Conservation (phyloP, 2,888 invertebrate species). For the Stegophylla sp. region DNA sequence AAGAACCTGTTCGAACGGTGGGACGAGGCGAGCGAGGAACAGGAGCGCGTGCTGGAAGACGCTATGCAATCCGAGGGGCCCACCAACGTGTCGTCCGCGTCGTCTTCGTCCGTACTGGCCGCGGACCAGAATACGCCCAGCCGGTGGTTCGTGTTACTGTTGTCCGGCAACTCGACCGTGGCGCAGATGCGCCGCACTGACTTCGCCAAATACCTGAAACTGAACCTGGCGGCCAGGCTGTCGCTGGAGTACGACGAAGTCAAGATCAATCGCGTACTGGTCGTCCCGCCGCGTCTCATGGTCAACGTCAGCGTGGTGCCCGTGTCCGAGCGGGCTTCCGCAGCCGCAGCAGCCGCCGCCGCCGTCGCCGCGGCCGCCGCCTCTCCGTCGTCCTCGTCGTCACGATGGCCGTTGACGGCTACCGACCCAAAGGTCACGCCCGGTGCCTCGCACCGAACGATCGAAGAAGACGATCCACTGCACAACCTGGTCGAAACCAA, state of each 20-base stretch:
- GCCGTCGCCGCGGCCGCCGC: slow-evolving; percentile 60
- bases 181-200: slow-evolving; percentile 63
- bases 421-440: slow-evolving; percentile 63
- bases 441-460: slow-evolving; percentile 62
- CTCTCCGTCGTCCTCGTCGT: slow-evolving; percentile 61
- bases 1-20: slow-evolving; percentile 63
- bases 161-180: slow-evolving; percentile 64
- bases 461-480: slow-evolving; percentile 63
- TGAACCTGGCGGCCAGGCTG: slow-evolving; percentile 64
- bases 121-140: slow-evolving; percentile 60
- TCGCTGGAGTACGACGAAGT: slow-evolving; percentile 64
- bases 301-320: slow-evolving; percentile 64
- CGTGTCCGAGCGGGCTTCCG: slow-evolving; percentile 60
- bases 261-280: slow-evolving; percentile 63
- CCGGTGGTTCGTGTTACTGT: slow-evolving; percentile 63
- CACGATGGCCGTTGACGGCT: slow-evolving; percentile 62
- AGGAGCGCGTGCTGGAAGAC: slow-evolving; percentile 62
- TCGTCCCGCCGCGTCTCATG: slow-evolving; percentile 63
- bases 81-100: neutral
- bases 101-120: slow-evolving; percentile 60
- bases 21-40: slow-evolving; percentile 63
- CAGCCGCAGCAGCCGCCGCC: slow-evolving; percentile 60
- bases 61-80: slow-evolving; percentile 61
- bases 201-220: slow-evolving; percentile 64
- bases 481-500: slow-evolving; percentile 64